Evolutionary conservation across 2,113 vertebrate genomes (phyloP).

Genomic region (Amblyopsis rosae): DNA sequence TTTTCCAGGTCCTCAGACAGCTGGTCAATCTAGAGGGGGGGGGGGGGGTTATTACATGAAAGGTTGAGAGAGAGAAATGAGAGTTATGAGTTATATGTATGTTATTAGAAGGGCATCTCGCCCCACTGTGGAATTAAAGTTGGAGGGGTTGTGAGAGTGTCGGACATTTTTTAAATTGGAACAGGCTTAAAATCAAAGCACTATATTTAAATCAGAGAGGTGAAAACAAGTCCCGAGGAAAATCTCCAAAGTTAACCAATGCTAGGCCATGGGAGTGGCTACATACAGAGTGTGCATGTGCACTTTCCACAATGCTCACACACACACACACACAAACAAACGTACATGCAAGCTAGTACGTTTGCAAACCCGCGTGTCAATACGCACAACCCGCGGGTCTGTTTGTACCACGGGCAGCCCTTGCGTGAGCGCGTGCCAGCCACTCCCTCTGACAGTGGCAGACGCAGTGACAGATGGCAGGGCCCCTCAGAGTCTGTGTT

Average conservation of each 20-base stretch:
- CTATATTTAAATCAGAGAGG: conserved; percentile 24
- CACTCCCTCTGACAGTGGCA: conserved; percentile 45
- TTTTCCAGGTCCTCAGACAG: conserved; percentile 83
- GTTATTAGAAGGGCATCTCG: no score
- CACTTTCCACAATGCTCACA: no score
- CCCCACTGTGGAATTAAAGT: conserved; percentile 34
- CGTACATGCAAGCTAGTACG: no score
- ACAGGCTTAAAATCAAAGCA: neutral
- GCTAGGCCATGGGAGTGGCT: no score
- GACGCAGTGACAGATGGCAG: conserved; percentile 45
- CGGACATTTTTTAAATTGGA: conserved; percentile 41
- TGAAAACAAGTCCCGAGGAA: neutral
- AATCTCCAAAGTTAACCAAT: no score
- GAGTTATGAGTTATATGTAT: conserved; percentile 25
- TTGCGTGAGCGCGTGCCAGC: no score
- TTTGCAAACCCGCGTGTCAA: no score
- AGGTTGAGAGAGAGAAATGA: conserved; percentile 22
- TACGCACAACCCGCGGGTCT: no score
- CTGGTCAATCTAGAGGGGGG: conserved; percentile 72
- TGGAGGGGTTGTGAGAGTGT: neutral
- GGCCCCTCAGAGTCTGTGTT: conserved; percentile 45
- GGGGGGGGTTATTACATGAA: conserved; percentile 33
- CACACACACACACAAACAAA: no score
- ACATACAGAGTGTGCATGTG: no score
- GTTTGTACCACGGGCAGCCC: neutral